Percentiles rank a stretch among this genome's conserved stretches.
Conservation (phyloP, 2,888 invertebrate species). For the Phaonia tiefii region DNA sequence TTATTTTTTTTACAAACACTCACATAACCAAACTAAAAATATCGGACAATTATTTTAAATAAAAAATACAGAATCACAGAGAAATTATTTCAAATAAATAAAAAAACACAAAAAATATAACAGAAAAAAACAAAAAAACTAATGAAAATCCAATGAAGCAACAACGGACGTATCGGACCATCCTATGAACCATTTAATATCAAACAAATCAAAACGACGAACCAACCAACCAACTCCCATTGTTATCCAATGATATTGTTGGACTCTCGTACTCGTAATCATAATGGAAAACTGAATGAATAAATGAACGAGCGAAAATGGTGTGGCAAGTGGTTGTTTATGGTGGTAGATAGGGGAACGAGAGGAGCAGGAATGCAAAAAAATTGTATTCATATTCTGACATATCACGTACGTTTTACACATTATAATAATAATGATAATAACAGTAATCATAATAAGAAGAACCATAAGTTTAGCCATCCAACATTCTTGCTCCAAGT, state of each 20-base stretch:
- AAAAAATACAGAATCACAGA: conserved; percentile 42
- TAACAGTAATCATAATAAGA: conserved; percentile 1
- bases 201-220: conserved; percentile 39
- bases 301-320: conserved; percentile 51
- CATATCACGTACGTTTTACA: conserved; percentile 35
- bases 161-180: conserved; percentile 33
- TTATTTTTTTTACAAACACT: conserved; percentile 32
- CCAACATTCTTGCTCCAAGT: conserved; percentile 42
- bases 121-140: conserved; percentile 35
- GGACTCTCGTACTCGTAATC: conserved; percentile 19
- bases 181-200: too few relatives aligned
- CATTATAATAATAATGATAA: neutral
- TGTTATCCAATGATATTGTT: conserved; percentile 64
- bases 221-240: conserved; percentile 56
- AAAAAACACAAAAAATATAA: neutral
- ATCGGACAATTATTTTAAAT: conserved; percentile 43
- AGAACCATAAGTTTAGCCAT: conserved; percentile 46
- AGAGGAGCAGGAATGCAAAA: conserved; percentile 49
- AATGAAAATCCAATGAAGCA: conserved; percentile 63
- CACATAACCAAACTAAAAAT: conserved; percentile 20
- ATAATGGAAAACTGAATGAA: conserved; percentile 42
- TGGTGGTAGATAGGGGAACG: conserved; percentile 25
- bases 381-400: conserved; percentile 53
- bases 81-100: conserved; percentile 15
- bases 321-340: neutral